phyloP scores from a whole-genome alignment of 2,888 invertebrate species.

The Eupithecia dodoneata region DNA sequence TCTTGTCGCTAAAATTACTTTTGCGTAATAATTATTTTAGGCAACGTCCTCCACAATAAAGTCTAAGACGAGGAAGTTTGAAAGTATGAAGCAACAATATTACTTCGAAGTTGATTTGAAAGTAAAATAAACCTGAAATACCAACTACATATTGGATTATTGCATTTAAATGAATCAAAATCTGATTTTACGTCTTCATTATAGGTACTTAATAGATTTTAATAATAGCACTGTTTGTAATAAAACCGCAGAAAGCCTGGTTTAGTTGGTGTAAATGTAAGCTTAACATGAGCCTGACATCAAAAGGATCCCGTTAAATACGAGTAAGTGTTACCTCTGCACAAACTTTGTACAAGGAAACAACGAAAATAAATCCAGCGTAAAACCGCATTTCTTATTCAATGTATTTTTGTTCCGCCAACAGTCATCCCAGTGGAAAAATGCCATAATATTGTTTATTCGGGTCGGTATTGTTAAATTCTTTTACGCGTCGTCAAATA shows the following conservation, averaged over 20 bases:
- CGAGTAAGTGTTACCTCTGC: constrained; percentile 9
- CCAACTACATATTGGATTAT: not conserved
- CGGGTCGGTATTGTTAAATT: constrained; percentile 47
- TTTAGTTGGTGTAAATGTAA: constrained; percentile 9
- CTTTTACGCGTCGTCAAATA: constrained; percentile 56
- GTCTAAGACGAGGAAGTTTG: not conserved
- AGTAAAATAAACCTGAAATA: not conserved
- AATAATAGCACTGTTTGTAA: not conserved
- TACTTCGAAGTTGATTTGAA: not conserved
- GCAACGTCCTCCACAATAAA: not conserved
- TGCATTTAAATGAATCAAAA: not conserved
- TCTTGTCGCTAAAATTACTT: constrained; percentile 27
- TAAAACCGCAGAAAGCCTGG: constrained; percentile 3
- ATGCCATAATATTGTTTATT: constrained; percentile 43
- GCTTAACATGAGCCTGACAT: constrained; percentile 5
- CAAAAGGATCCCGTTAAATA: constrained; percentile 6
- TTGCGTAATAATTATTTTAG: constrained; percentile 1
- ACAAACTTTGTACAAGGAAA: constrained; percentile 22
- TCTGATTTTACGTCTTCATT: not conserved
- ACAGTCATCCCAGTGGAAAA: constrained; percentile 35
- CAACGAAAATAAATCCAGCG: constrained; percentile 18
- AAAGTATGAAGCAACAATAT: not conserved
- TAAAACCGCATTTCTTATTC: constrained; percentile 20
- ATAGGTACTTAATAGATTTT: not conserved
- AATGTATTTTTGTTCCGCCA: constrained; percentile 32